Evolutionary conservation across 2,113 vertebrate genomes (phyloP), one percentile per base, ranked within the genome.

Genomic region (Takifugu bimaculatus): DNA sequence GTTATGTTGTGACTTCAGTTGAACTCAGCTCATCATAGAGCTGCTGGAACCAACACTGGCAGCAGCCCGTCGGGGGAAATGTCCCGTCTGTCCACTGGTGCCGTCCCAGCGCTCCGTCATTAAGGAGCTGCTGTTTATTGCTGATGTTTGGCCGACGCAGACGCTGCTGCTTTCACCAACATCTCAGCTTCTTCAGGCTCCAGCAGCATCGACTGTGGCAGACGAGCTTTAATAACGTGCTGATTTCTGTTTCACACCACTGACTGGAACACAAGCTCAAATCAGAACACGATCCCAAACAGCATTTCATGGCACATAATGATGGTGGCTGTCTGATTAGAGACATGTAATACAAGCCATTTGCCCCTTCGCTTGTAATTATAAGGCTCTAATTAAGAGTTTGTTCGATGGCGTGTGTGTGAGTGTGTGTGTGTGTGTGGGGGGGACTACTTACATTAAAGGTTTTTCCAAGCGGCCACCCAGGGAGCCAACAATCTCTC

Each of bases 401-500:
- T 26, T 56, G 57, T 63, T 50, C 26, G 60, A 53, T 29, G 15
- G 32, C 48, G 48, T 14, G 53, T 43, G 59, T 6, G 57, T 27
- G 60, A 29, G 29, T 32, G 29, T 32, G 29, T 32, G 29, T 32
- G 35, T 10, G 5, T 39, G 35, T 10, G 35, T 39, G 35, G 13
- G 20, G 67, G 15, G 15, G 10, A 2, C 5, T 58, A 94, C 95
- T 96, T 81, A 98, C 96, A 90, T 85, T 82, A 98, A 92, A 63
- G 94, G 71, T 70, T 96, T 97, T 82, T 98, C 94, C 85, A 97
- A 65, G 76, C 93, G 93, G 85, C 95, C 94, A 71, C 95, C 94
- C 85, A 94, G 91, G 39, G 96, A 96, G 58, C 96, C 95, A 58
- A 98, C 94, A 51, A 98, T 92, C 88, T 98, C 96, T 42, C 96